Percentiles rank a stretch among this genome's conserved stretches.
Evolutionary conservation across 2,113 vertebrate species (phyloP).

Genomic region (Rhynchomys soricoides): DNA sequence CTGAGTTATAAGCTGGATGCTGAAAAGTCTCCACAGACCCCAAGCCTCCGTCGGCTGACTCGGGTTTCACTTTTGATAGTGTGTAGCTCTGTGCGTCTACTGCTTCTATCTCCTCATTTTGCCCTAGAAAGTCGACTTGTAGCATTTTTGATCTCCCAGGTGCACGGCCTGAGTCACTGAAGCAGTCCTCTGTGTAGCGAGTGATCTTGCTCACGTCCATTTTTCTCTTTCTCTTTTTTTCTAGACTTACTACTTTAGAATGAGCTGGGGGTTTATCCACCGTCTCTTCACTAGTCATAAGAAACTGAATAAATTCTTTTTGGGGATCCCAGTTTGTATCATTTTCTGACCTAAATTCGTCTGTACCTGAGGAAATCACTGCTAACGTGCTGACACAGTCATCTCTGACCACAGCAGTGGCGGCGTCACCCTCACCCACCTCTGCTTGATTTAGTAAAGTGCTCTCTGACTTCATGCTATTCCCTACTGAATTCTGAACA

Average conservation of each 20-base stretch:
- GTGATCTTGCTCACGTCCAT: constrained; percentile 90
- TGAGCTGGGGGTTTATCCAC: constrained; percentile 86
- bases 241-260: constrained; percentile 88
- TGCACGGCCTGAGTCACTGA: constrained; percentile 88
- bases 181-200: constrained; percentile 91
- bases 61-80: constrained; percentile 88
- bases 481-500: constrained; percentile 88
- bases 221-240: constrained; percentile 91
- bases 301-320: constrained; percentile 92
- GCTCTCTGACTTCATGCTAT: constrained; percentile 88
- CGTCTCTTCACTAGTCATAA: constrained; percentile 91
- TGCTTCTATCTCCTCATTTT: constrained; percentile 88
- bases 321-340: constrained; percentile 91
- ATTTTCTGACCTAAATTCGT: constrained; percentile 87
- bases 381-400: constrained; percentile 87
- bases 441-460: constrained; percentile 91
- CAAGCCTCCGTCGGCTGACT: constrained; percentile 88
- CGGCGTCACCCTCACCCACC: constrained; percentile 87
- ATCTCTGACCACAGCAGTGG: constrained; percentile 84
- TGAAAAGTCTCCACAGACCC: constrained; percentile 89
- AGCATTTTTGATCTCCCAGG: constrained; percentile 86
- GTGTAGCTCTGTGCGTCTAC: constrained; percentile 86
- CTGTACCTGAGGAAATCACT: constrained; percentile 91
- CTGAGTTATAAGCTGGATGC: constrained; percentile 89
- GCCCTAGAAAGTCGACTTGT: constrained; percentile 86